Conservation (phyloP, 1,140 invertebrate species). For the Vanessa tameamea region DNA sequence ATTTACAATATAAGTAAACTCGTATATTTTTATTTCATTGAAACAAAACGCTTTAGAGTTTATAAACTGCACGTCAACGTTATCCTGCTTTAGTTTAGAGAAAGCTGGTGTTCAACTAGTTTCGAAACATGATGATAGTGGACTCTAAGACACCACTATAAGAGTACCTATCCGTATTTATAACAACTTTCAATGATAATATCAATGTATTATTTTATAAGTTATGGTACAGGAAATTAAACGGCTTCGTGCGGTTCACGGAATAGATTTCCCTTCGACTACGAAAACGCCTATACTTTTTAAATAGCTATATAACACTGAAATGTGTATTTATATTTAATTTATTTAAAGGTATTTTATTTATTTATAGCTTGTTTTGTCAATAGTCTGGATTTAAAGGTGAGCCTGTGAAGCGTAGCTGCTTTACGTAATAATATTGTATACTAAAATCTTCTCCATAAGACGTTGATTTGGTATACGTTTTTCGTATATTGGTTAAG, state of each 20-base stretch:
- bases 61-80: not conserved
- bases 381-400: not conserved
- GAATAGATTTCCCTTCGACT: constrained; percentile 2
- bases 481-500: too few relatives aligned
- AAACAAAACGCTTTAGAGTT: not conserved
- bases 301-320: constrained; percentile 3
- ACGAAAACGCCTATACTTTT: constrained; percentile 7
- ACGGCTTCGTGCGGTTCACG: constrained; percentile 1
- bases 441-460: too few relatives aligned
- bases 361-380: not conserved
- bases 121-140: constrained; percentile 8
- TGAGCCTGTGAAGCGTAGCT: too few relatives aligned
- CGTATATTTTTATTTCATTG: not conserved
- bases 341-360: not conserved
- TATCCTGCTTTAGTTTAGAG: constrained; percentile 17
- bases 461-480: too few relatives aligned
- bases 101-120: constrained; percentile 18
- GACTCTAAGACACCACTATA: not conserved
- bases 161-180: constrained; percentile 14
- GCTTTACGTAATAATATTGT: too few relatives aligned
- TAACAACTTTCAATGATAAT: constrained; percentile 20
- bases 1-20: too few relatives aligned
- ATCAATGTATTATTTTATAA: constrained; percentile 20
- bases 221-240: constrained; percentile 26
- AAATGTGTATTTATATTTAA: not conserved